These are phyloP conservation scores for Craniophora ligustri DNA, from an alignment of 2,888 invertebrate genomes.

Conservation along the genomic window DNA sequence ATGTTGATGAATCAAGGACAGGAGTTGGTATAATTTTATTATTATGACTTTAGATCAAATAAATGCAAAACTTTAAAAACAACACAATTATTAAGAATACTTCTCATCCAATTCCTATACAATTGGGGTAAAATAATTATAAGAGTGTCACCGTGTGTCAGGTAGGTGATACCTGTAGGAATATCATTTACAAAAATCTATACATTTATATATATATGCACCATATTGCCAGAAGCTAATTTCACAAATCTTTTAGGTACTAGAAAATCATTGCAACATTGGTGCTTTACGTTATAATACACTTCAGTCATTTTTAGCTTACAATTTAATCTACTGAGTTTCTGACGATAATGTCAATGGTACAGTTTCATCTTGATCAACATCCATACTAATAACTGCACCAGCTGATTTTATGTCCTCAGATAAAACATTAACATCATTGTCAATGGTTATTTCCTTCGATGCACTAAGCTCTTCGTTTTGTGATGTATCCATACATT, in stretches of 20 bases:
- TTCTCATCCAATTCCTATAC: neutral
- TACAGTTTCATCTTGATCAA: conserved; percentile 27
- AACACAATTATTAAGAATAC: neutral
- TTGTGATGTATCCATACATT: conserved; percentile 26
- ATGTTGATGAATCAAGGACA: neutral
- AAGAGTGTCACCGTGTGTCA: too few relatives aligned
- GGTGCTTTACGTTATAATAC: conserved; percentile 1
- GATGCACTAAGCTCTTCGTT: conserved; percentile 4
- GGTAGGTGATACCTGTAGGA: too few relatives aligned
- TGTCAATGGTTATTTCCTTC: neutral
- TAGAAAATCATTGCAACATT: too few relatives aligned
- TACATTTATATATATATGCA: neutral
- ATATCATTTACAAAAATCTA: conserved; percentile 8
- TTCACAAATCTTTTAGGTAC: too few relatives aligned
- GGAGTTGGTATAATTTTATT: neutral
- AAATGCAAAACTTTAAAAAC: conserved; percentile 16
- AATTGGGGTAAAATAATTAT: too few relatives aligned
- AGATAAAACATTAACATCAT: neutral
- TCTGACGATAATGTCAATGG: neutral
- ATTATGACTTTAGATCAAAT: neutral
- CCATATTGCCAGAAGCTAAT: neutral
- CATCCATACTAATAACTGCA: conserved; percentile 33
- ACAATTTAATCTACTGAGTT: conserved; percentile 10
- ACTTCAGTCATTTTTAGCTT: conserved; percentile 26
- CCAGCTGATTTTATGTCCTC: conserved; percentile 8